Evolutionary conservation across 2,113 vertebrate genomes (phyloP).

Genomic region (Sakesphorus luctuosus): DNA sequence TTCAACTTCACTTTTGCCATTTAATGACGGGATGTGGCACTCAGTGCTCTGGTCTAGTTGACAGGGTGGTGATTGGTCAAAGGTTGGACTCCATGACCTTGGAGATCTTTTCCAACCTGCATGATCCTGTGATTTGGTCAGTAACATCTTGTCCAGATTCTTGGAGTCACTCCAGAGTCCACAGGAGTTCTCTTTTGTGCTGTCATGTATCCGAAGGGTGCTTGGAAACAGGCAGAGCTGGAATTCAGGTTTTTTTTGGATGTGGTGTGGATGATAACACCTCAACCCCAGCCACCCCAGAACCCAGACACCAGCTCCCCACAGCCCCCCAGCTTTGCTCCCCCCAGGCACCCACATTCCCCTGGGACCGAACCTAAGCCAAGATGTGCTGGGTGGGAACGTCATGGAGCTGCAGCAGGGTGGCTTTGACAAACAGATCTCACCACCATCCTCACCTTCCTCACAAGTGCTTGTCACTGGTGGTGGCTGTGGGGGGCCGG

Average conservation of each 20-base stretch:
- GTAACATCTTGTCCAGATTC: neutral
- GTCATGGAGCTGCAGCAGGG: neutral
- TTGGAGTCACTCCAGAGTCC: neutral
- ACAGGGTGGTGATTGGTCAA: neutral
- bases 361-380: neutral
- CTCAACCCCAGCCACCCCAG: neutral
- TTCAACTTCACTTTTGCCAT: neutral
- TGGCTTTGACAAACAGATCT: conserved; percentile 39
- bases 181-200: accelerated
- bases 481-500: neutral
- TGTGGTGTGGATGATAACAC: neutral
- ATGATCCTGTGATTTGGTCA: neutral
- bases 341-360: accelerated
- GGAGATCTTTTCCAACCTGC: neutral
- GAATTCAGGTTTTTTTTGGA: neutral
- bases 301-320: too few species aligned
- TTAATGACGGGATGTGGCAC: neutral
- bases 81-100: neutral
- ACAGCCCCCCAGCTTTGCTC: neutral
- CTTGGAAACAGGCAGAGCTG: neutral
- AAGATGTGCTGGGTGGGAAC: accelerated
- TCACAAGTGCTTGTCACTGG: neutral
- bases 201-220: accelerated
- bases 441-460: neutral
- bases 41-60: neutral